phyloP scores from a whole-genome alignment of 2,797 vertebrate genomes.

The Merluccius polli region DNA sequence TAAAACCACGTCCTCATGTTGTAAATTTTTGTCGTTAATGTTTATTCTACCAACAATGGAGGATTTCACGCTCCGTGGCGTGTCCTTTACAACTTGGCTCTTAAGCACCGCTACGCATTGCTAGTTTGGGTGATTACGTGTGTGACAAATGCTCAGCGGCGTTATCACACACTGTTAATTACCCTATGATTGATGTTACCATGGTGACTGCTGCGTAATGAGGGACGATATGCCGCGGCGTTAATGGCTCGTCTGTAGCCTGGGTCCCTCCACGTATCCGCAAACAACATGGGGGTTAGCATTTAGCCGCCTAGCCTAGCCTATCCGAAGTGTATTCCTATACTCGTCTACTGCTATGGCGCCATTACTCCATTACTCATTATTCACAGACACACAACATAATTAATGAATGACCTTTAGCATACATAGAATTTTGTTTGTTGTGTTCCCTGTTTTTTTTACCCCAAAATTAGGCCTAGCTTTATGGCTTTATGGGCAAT shows the following conservation, averaged over 20 bases:
- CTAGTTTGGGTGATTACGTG: constrained; percentile 18
- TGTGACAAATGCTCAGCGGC: constrained; percentile 26
- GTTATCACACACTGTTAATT: constrained; percentile 35
- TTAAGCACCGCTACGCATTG: neutral
- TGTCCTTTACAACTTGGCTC: constrained; percentile 3
- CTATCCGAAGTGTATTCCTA: neutral
- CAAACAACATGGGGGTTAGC: constrained; percentile 27
- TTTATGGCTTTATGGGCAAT: too few species aligned
- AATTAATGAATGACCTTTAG: too few species aligned
- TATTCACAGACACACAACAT: too few species aligned
- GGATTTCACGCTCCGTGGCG: neutral
- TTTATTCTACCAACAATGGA: neutral
- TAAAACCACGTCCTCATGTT: neutral
- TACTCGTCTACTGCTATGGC: neutral
- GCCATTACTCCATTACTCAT: neutral
- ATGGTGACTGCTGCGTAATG: constrained; percentile 28
- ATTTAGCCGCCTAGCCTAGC: constrained; percentile 12
- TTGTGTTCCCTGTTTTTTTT: too few species aligned
- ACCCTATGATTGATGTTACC: constrained; percentile 35
- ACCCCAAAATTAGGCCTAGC: too few species aligned
- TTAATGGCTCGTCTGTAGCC: constrained; percentile 32
- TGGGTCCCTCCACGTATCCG: constrained; percentile 22
- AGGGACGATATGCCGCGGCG: constrained; percentile 30
- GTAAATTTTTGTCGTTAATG: neutral
- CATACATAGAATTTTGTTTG: too few species aligned